Conservation (phyloP, 2,888 invertebrate genomes). For the Hofmannophila pseudospretella region DNA sequence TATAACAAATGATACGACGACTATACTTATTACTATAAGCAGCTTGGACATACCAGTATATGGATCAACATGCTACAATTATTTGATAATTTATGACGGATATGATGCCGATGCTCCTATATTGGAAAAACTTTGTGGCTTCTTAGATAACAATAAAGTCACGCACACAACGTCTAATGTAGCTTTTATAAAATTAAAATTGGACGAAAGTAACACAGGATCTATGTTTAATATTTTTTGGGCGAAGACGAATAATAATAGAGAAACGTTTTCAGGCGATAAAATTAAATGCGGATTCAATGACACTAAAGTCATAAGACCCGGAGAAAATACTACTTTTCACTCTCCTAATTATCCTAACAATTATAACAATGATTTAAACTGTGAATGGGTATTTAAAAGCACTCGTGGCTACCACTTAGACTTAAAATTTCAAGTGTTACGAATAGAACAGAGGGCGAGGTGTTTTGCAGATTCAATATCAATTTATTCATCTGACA, state of each 20-base stretch:
- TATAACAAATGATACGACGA: constrained; percentile 52
- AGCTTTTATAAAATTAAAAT: constrained; percentile 75
- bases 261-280: constrained; percentile 9
- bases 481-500: constrained; percentile 75
- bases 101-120: constrained; percentile 80
- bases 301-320: constrained; percentile 32
- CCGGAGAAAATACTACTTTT: constrained; percentile 46
- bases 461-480: constrained; percentile 81
- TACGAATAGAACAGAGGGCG: constrained; percentile 79
- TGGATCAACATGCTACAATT: constrained; percentile 41
- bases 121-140: constrained; percentile 77
- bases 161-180: constrained; percentile 79
- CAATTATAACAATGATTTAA: constrained; percentile 79
- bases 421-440: constrained; percentile 67
- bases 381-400: constrained; percentile 86
- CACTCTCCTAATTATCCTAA: constrained; percentile 87
- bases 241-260: constrained; percentile 22
- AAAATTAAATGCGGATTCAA: constrained; percentile 56
- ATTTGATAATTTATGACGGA: constrained; percentile 84
- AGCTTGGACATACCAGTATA: constrained; percentile 48
- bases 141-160: constrained; percentile 32
- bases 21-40: constrained; percentile 37
- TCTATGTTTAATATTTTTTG: constrained; percentile 50
- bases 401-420: constrained; percentile 80
- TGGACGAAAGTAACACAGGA: constrained; percentile 62